These are phyloP conservation scores for Hofmannophila pseudospretella DNA, from an alignment of 2,888 invertebrate species.

Conservation along the genomic window DNA sequence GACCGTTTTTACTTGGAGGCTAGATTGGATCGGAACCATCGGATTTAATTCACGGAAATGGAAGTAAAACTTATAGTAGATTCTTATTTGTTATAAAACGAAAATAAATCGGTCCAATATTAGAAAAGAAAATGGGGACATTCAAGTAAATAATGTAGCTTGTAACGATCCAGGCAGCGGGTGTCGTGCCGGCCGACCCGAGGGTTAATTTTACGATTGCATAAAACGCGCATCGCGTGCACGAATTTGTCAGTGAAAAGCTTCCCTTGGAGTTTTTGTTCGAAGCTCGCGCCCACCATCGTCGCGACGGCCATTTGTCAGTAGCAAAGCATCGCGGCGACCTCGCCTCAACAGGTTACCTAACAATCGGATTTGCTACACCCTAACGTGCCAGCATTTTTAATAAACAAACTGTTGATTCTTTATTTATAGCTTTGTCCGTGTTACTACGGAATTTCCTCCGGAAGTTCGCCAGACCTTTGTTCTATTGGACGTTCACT, in stretches of 20 bases:
- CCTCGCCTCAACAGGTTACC: slow-evolving; percentile 38
- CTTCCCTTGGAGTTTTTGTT: slow-evolving; percentile 9
- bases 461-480: neutral
- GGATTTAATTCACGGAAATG: too few species aligned
- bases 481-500: neutral
- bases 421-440: neutral
- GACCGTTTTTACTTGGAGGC: too few species aligned
- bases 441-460: neutral
- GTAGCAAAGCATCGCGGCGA: slow-evolving; percentile 17
- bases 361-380: slow-evolving; percentile 17
- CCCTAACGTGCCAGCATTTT: slow-evolving; percentile 18
- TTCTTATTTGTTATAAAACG: neutral
- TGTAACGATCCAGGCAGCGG: slow-evolving; percentile 20
- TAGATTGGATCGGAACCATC: too few species aligned
- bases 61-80: too few species aligned
- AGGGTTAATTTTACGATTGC: slow-evolving; percentile 35
- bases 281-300: neutral
- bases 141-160: slow-evolving; percentile 21
- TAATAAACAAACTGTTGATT: slow-evolving; percentile 10
- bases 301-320: slow-evolving; percentile 20
- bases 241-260: slow-evolving; percentile 15
- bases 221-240: slow-evolving; percentile 25
- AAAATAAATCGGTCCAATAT: too few species aligned
- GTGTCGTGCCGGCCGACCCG: slow-evolving; percentile 21
- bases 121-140: too few species aligned